phyloP scores from a whole-genome alignment of 2,113 vertebrate species.

The Nettapus auritus region DNA sequence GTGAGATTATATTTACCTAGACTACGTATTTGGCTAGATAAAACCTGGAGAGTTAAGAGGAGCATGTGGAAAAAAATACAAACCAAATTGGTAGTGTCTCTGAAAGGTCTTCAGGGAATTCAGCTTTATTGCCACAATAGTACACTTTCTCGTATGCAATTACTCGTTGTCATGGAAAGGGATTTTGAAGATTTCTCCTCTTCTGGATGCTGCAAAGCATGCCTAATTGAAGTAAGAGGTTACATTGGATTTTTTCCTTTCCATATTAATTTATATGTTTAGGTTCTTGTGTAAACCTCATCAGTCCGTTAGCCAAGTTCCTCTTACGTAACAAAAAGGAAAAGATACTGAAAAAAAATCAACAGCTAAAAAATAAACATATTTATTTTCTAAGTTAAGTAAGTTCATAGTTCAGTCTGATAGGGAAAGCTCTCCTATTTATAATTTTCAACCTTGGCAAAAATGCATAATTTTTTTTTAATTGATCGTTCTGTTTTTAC shows the following conservation, averaged over 20 bases:
- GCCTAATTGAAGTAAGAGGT: conserved; percentile 31
- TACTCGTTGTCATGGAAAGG: conserved; percentile 68
- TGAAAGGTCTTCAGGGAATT: conserved; percentile 61
- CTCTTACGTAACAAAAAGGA: background rate
- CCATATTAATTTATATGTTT: conserved; percentile 5
- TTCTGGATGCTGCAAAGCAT: conserved; percentile 15
- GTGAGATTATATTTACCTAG: background rate
- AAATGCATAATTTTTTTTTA: background rate
- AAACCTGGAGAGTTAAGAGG: conserved; percentile 63
- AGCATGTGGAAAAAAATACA: conserved; percentile 55
- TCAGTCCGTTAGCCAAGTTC: background rate
- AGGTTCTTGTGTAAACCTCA: background rate
- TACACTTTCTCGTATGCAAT: conserved; percentile 43
- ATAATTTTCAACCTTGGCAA: conserved; percentile 32
- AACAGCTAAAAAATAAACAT: background rate
- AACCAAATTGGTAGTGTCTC: conserved; percentile 66
- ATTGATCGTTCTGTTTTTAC: conserved; percentile 14
- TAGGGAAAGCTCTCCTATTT: conserved; percentile 36
- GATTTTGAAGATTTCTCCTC: conserved; percentile 64
- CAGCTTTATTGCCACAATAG: conserved; percentile 46
- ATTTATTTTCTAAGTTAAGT: background rate
- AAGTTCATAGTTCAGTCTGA: background rate
- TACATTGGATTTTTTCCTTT: conserved; percentile 18
- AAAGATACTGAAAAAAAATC: background rate
- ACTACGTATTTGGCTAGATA: conserved; percentile 48